Conservation (phyloP, 2,113 vertebrate species). For the Pheucticus melanocephalus region DNA sequence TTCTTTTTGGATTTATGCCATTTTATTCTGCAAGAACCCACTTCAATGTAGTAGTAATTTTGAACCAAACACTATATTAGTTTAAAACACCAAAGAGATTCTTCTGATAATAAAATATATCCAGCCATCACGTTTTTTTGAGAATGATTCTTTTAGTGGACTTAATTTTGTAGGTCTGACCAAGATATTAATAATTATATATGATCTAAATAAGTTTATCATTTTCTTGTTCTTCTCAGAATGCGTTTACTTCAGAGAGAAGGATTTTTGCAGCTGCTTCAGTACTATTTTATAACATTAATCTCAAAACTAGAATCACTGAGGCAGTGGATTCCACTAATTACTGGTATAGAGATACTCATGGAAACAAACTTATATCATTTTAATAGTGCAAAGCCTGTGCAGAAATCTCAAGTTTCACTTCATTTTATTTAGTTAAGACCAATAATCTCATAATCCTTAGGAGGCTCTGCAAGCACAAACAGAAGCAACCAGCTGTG, state of each 20-base stretch:
- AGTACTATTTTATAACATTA: background rate
- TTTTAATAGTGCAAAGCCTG: background rate
- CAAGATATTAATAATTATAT: background rate
- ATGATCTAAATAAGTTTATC: background rate
- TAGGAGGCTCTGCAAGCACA: background rate
- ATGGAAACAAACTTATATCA: background rate
- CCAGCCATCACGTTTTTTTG: background rate
- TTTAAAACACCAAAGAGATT: background rate
- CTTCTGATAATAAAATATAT: background rate
- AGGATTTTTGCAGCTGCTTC: background rate
- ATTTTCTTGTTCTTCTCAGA: background rate
- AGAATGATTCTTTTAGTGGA: background rate
- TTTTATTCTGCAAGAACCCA: background rate
- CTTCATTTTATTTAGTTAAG: background rate
- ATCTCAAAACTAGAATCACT: background rate
- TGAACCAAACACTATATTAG: background rate
- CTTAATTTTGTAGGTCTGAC: background rate
- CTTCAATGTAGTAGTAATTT: background rate
- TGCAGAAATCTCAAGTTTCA: background rate
- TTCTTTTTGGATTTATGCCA: background rate
- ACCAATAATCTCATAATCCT: background rate
- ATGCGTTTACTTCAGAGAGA: background rate
- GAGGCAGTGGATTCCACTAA: background rate
- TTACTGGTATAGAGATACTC: background rate
- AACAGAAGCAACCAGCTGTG: conserved; percentile 14